phyloP scores from a whole-genome alignment of 2,797 vertebrate species.

The Sebastiscus tertius region DNA sequence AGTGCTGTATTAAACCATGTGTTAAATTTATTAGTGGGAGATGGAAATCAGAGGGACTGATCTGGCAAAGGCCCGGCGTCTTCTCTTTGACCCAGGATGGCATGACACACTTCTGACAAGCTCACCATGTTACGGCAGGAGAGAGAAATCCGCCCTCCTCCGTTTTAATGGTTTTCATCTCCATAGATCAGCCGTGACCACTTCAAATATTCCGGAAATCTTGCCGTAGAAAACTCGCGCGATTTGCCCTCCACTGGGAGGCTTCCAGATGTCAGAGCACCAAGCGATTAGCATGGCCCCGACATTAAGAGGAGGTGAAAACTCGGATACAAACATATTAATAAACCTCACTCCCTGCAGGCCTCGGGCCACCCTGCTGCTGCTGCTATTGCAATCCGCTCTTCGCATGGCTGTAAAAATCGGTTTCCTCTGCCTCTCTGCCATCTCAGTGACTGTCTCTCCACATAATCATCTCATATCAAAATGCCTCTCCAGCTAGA shows the following conservation, averaged over 20 bases:
- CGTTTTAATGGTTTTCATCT: conserved; percentile 77
- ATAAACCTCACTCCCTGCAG: conserved; percentile 64
- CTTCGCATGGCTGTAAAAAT: conserved; percentile 73
- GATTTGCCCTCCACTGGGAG: conserved; percentile 73
- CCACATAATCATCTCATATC: conserved; percentile 75
- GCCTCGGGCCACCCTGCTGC: conserved; percentile 51
- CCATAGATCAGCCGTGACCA: conserved; percentile 78
- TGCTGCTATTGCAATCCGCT: conserved; percentile 61
- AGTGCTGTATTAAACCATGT: conserved; percentile 42
- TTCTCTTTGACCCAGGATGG: conserved; percentile 63
- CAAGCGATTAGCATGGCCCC: conserved; percentile 78
- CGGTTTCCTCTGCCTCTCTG: conserved; percentile 69
- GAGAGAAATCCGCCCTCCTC: conserved; percentile 44
- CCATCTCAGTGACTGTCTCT: conserved; percentile 68
- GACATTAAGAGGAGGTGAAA: conserved; percentile 69
- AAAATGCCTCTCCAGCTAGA: conserved; percentile 64
- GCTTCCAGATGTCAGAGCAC: conserved; percentile 79
- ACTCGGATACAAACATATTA: conserved; percentile 75
- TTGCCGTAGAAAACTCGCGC: conserved; percentile 57
- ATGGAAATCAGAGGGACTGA: conserved; percentile 64
- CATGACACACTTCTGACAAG: conserved; percentile 67
- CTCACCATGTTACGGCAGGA: conserved; percentile 44
- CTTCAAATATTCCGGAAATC: conserved; percentile 75
- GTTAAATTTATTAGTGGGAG: conserved; percentile 60
- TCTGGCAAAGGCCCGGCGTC: conserved; percentile 28